Conservation (phyloP, 2,797 vertebrate genomes). For the Acanthurus lineatus region DNA sequence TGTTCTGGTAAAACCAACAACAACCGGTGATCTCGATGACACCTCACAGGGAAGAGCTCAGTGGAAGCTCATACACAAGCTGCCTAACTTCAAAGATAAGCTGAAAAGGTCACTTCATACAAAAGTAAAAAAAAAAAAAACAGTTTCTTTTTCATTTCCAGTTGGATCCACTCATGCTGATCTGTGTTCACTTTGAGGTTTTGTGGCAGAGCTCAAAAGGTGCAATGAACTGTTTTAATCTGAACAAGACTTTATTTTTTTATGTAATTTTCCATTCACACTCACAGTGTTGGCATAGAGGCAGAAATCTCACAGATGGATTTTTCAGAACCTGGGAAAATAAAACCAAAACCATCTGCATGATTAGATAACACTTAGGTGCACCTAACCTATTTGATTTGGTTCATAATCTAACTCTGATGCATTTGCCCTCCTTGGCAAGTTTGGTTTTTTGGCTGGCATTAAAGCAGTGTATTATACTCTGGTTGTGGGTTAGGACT, state of each 20-base stretch:
- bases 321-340: neutral
- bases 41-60: neutral
- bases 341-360: neutral
- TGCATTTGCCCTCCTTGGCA: neutral
- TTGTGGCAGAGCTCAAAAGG: too few species aligned
- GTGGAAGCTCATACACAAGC: neutral
- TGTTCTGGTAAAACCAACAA: slow-evolving; percentile 19
- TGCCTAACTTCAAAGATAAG: neutral
- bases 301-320: slow-evolving; percentile 5
- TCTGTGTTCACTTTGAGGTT: neutral
- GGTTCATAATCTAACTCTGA: neutral
- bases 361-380: neutral
- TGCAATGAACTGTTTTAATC: neutral
- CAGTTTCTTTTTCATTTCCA: neutral
- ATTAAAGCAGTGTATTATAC: neutral
- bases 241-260: neutral
- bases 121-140: neutral
- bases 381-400: neutral
- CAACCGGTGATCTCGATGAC: slow-evolving; percentile 16
- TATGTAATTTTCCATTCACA: too few species aligned
- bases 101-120: neutral
- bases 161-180: neutral
- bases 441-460: neutral
- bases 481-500: neutral
- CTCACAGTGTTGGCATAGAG: neutral